phyloP scores from a whole-genome alignment of 1,140 invertebrate species.

The Bombyx mandarina region DNA sequence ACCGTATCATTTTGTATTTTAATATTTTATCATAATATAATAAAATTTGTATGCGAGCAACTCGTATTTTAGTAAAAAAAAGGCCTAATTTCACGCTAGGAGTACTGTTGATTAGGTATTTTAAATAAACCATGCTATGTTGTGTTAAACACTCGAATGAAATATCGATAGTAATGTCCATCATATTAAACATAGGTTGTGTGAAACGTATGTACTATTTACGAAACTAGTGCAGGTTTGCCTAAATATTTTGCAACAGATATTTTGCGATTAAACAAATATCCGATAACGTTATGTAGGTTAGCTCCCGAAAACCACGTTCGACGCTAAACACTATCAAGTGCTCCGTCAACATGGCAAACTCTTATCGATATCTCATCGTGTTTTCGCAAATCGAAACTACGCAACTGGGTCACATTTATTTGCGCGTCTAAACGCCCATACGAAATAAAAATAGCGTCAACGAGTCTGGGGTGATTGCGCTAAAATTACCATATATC shows the following conservation, averaged over 20 bases:
- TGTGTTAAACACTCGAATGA: too few species aligned
- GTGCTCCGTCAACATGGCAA: conserved; percentile 48
- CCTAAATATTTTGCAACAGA: conserved; percentile 41
- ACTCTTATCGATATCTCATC: conserved; percentile 50
- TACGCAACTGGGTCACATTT: conserved; percentile 51
- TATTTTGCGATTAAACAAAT: conserved; percentile 45
- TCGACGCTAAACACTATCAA: conserved; percentile 61
- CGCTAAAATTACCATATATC: conserved; percentile 27
- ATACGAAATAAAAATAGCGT: conserved; percentile 26
- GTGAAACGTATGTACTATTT: too few species aligned
- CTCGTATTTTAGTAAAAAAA: too few species aligned
- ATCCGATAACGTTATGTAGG: conserved; percentile 60
- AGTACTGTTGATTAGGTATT: too few species aligned
- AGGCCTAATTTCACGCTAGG: too few species aligned
- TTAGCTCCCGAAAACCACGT: conserved; percentile 56
- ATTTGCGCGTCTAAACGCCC: conserved; percentile 34
- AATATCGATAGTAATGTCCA: too few species aligned
- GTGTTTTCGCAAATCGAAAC: conserved; percentile 49
- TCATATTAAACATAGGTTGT: too few species aligned
- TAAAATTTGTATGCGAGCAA: too few species aligned
- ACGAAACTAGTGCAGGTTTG: background rate
- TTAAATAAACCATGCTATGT: too few species aligned
- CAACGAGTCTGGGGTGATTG: conserved; percentile 28
- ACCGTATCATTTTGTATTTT: too few species aligned
- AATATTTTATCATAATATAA: too few species aligned